These are phyloP conservation scores for Stegostoma tigrinum DNA, from an alignment of 2,113 vertebrate species.

Conservation along the genomic window DNA sequence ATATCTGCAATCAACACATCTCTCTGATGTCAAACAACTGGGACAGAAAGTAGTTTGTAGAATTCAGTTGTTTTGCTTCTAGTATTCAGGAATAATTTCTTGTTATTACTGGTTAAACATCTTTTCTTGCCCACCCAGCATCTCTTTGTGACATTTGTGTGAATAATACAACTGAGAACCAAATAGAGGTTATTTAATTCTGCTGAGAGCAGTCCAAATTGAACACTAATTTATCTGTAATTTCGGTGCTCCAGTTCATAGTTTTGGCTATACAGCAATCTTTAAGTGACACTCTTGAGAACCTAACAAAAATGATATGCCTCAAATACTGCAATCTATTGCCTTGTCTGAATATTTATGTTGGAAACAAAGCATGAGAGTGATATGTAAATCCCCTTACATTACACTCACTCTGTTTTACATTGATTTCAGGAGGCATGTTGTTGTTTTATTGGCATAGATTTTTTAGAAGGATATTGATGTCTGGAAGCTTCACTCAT, in stretches of 20 bases:
- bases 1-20: neutral
- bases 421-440: too few species aligned
- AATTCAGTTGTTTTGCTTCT: neutral
- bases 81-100: neutral
- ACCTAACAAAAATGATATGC: too few species aligned
- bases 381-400: too few species aligned
- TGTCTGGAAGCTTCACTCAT: too few species aligned
- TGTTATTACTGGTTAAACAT: neutral
- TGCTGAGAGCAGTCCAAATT: neutral
- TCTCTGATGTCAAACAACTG: neutral
- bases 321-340: too few species aligned
- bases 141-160: neutral
- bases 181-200: neutral
- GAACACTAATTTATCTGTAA: neutral
- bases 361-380: too few species aligned
- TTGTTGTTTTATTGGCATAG: too few species aligned
- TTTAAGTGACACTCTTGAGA: too few species aligned
- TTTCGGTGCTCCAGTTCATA: neutral
- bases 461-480: too few species aligned
- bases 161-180: neutral
- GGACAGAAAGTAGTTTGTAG: neutral
- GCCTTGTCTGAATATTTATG: too few species aligned
- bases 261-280: neutral
- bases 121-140: neutral
- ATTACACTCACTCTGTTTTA: too few species aligned